Conservation (phyloP, 2,888 invertebrate genomes). For the Cheiracanthium punctorium region DNA sequence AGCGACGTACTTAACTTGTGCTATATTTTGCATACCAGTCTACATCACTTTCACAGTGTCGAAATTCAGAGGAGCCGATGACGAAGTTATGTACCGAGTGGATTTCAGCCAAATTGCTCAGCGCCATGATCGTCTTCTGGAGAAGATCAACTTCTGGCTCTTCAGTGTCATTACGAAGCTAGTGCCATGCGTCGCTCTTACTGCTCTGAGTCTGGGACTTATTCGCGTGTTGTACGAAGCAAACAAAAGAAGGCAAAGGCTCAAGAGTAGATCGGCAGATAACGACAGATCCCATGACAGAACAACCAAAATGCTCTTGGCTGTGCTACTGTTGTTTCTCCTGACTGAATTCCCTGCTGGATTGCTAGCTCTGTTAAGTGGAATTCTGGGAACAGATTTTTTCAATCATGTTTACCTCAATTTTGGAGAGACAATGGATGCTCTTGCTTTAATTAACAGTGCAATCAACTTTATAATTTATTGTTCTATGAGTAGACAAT, state of each 20-base stretch:
- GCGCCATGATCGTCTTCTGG: conserved; percentile 79
- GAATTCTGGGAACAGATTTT: conserved; percentile 85
- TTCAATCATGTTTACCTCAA: conserved; percentile 79
- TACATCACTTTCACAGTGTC: conserved; percentile 86
- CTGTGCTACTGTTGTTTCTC: conserved; percentile 88
- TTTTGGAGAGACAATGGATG: conserved; percentile 87
- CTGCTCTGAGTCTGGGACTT: conserved; percentile 79
- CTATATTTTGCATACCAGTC: conserved; percentile 89
- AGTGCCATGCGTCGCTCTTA: conserved; percentile 90
- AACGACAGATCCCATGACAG: conserved; percentile 79
- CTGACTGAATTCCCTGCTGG: conserved; percentile 93
- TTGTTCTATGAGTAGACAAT: conserved; percentile 95
- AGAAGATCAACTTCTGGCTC: conserved; percentile 87
- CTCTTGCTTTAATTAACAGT: conserved; percentile 91
- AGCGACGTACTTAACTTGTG: conserved; percentile 87
- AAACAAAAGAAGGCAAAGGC: conserved; percentile 71
- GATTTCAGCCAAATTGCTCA: conserved; percentile 81
- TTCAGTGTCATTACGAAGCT: conserved; percentile 94
- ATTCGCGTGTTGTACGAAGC: conserved; percentile 74
- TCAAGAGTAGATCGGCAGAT: conserved; percentile 62
- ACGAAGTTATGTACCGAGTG: conserved; percentile 75
- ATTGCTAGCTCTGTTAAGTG: conserved; percentile 84
- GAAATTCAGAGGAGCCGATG: conserved; percentile 14
- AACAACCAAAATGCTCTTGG: conserved; percentile 91
- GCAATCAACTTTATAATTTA: conserved; percentile 95